A percentile compares a stretch with the other conserved stretches of the same genome.
Evolutionary conservation across 2,797 vertebrate species (phyloP).

Genomic region (Otolemur crassicaudatus): DNA sequence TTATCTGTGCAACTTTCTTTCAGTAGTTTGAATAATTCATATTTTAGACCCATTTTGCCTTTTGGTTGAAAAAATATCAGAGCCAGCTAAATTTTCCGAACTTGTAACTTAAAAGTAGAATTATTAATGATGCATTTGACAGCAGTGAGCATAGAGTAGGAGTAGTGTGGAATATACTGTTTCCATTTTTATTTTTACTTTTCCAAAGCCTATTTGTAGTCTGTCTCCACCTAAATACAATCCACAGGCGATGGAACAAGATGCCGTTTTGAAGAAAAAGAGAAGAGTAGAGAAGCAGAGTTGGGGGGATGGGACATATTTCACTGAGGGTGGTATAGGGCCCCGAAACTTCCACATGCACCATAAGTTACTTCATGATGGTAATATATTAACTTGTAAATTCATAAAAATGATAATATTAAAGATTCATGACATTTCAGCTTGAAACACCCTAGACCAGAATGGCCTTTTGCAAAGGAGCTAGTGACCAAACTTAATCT

Average conservation of each 20-base stretch:
- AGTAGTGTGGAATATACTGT: constrained; percentile 61
- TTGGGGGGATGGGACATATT: not conserved
- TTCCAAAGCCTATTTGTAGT: constrained; percentile 72
- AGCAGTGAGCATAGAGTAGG: constrained; percentile 49
- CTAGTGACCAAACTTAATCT: constrained; percentile 21
- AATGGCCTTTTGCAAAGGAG: constrained; percentile 54
- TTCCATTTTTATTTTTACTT: constrained; percentile 72
- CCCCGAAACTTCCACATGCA: constrained; percentile 38
- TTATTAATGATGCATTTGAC: constrained; percentile 80
- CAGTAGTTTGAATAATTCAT: constrained; percentile 78
- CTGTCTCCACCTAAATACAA: constrained; percentile 65
- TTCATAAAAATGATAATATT: constrained; percentile 38
- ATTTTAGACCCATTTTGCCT: constrained; percentile 69
- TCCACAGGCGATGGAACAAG: constrained; percentile 53
- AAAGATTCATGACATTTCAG: not conserved
- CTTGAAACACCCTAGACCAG: not conserved
- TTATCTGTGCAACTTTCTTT: constrained; percentile 76
- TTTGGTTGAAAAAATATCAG: constrained; percentile 69
- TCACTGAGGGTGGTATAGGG: not conserved
- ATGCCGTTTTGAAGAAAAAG: constrained; percentile 39
- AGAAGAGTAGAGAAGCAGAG: not conserved
- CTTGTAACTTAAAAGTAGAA: constrained; percentile 71
- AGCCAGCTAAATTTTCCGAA: constrained; percentile 74
- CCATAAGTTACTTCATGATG: not conserved
- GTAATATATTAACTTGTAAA: constrained; percentile 36